Base-by-base conservation (phyloP, 2,888 invertebrate species). In the Parelbella ahira region DNA sequence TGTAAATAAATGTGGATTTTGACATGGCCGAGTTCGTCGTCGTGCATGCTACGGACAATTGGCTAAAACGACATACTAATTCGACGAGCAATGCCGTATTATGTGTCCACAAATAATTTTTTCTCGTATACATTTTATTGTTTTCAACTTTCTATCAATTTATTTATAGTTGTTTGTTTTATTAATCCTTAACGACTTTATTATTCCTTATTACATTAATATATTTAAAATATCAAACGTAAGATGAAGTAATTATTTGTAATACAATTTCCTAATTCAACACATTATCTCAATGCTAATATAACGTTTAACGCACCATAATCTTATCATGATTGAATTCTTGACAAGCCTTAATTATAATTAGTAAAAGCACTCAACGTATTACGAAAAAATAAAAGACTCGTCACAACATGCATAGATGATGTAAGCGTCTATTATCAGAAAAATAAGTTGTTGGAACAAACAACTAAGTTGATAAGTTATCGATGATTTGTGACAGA, bases 1-100 rank as follows among this genome's bases (percentile, higher is more conserved):
- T 73, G 70, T 59, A 59, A 72, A 72, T 72, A 65, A 63, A 68
- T 73, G 66, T 58, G 56, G 44, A 56, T 60, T 68, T 68, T 61
- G 63, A 64, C 58, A 59, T 53, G 54, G 52, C 49, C 47, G 52
- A 1, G 8, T 49, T 39, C 4, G 23, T 39, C 48, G 58, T 58
- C 52, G 65, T 60, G 62, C 50, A 46, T 41, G 25, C 41, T 27
- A 15, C 18, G 4, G 20, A 32, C 39, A 9, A 33, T 19, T 18
- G 27, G 19, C 41, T 45, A 47, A 50, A 34, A 32, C 37, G 42
- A 29, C 25, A 47, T 49, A 10, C 37, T 24, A 46, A 41, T 32
- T 46, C 30, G 44, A 38, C 21, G 54, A 47, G 27, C 25, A 36
- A 47, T 44, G 44, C 45, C 53, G 51, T 62, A 57, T 60, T 58